Conservation (phyloP, 2,113 vertebrate species). For the Coturnix japonica region DNA sequence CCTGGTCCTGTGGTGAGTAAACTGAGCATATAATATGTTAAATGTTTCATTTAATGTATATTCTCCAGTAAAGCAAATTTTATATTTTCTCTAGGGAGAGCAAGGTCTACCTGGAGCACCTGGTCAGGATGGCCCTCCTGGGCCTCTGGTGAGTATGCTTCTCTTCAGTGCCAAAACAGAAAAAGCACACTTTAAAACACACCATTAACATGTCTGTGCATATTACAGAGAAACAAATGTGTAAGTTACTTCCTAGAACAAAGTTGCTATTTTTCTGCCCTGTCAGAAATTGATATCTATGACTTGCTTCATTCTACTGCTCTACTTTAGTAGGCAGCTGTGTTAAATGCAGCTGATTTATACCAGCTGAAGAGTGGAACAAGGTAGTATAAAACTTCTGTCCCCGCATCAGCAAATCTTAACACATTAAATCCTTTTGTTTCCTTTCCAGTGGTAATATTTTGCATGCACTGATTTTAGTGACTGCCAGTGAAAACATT, state of each 20-base stretch:
- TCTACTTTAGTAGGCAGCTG: background rate
- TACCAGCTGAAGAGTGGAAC: background rate
- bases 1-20: conserved; percentile 93
- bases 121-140: conserved; percentile 96
- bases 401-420: background rate
- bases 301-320: background rate
- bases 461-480: background rate
- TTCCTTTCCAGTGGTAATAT: background rate
- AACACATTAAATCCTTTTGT: background rate
- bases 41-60: background rate
- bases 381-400: background rate
- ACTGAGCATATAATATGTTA: background rate
- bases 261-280: background rate
- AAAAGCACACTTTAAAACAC: background rate
- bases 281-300: background rate
- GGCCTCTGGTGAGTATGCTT: conserved; percentile 87
- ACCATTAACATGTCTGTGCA: background rate
- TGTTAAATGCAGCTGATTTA: background rate
- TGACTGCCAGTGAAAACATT: background rate
- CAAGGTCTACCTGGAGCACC: conserved; percentile 94
- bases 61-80: background rate
- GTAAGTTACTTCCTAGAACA: background rate
- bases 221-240: background rate
- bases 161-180: background rate
- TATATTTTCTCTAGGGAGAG: conserved; percentile 85